Conservation (phyloP, 1,140 invertebrate genomes). For the Pseudomyrmex dendroicus region DNA sequence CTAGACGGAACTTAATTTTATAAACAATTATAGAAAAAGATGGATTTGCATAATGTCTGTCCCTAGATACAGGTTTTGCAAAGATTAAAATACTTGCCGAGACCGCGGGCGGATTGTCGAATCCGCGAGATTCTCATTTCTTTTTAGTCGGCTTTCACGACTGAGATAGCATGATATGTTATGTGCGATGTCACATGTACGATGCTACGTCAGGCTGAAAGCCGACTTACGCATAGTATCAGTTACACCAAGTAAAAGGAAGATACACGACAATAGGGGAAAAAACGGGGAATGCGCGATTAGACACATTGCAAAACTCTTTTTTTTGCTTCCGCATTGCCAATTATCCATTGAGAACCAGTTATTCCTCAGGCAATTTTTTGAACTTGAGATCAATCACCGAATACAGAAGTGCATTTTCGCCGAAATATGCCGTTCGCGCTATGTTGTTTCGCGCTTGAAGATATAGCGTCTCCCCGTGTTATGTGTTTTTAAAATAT, state of each 20-base stretch:
- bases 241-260: conserved; percentile 38
- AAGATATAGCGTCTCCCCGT: not conserved
- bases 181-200: too few species aligned
- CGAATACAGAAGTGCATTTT: not conserved
- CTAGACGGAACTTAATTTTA: not conserved
- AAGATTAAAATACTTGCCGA: not conserved
- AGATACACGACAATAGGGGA: conserved; percentile 21
- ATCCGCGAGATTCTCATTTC: conserved; percentile 23
- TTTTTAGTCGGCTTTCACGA: not conserved
- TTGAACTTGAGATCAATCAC: not conserved
- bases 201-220: too few species aligned
- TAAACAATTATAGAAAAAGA: not conserved
- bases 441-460: conserved; percentile 24
- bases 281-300: not conserved
- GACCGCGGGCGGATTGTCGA: conserved; percentile 1
- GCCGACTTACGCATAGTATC: conserved; percentile 8
- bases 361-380: not conserved
- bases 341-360: not conserved
- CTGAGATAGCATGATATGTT: too few species aligned
- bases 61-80: not conserved
- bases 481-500: conserved; percentile 43
- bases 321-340: not conserved
- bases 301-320: not conserved
- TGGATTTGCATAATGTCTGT: not conserved
- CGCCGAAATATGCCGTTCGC: conserved; percentile 1